Evolutionary conservation across 2,797 vertebrate species (phyloP).

Genomic region (Cottoperca gobio): DNA sequence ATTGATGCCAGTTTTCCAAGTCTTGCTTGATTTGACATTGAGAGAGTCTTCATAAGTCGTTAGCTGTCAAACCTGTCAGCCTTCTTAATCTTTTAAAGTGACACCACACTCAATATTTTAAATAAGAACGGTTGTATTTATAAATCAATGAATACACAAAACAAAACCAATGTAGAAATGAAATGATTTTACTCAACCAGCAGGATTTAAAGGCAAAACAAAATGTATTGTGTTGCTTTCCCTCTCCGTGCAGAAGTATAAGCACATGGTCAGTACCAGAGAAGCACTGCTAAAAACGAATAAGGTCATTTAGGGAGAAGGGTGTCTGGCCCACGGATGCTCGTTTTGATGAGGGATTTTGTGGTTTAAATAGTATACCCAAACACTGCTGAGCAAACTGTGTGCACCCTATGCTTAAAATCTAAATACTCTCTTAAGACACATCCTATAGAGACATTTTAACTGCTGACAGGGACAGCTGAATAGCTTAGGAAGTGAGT

Average conservation of each 20-base stretch:
- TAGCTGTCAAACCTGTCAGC: neutral
- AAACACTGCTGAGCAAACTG: slow-evolving; percentile 20
- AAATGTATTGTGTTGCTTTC: slow-evolving; percentile 6
- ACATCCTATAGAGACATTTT: neutral
- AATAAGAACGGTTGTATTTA: slow-evolving; percentile 1
- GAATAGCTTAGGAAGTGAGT: neutral
- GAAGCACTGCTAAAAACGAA: slow-evolving; percentile 1
- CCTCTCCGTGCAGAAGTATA: slow-evolving; percentile 7
- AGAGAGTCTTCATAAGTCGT: neutral
- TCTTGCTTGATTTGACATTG: neutral
- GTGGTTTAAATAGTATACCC: neutral
- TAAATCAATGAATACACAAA: neutral
- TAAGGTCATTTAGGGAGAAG: too few species aligned
- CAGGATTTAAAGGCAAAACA: neutral
- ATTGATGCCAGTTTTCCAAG: neutral
- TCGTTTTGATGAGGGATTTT: neutral
- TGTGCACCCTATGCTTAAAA: slow-evolving; percentile 2
- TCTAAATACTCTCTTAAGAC: neutral
- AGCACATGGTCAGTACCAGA: slow-evolving; percentile 19
- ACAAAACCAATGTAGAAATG: neutral
- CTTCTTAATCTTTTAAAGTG: neutral
- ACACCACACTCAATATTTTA: neutral
- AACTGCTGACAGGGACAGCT: neutral
- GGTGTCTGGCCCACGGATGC: neutral
- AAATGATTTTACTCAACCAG: slow-evolving; percentile 14